Percentiles rank a stretch among this genome's conserved stretches.
These are phyloP conservation scores for Coelopa frigida DNA, from an alignment of 1,140 invertebrate genomes.

Conservation along the genomic window DNA sequence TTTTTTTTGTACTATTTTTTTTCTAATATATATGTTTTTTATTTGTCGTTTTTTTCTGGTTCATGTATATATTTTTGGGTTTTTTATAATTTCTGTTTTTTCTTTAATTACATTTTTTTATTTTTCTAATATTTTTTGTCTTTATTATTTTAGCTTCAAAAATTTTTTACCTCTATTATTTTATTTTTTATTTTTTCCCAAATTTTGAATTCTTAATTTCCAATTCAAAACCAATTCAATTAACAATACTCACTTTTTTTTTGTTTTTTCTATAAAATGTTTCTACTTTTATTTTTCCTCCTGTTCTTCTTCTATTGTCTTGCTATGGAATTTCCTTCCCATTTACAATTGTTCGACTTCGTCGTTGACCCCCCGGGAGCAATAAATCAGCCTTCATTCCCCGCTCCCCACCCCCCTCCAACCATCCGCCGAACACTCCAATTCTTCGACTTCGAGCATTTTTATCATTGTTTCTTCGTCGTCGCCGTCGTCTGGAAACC, in stretches of 20 bases:
- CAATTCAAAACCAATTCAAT: background rate
- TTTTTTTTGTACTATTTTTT: background rate
- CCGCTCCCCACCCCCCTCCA: no score
- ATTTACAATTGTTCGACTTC: no score
- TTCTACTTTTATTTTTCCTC: no score
- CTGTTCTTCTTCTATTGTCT: no score
- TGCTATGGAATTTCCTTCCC: no score
- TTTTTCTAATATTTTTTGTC: background rate
- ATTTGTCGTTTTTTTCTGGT: background rate
- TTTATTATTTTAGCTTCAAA: background rate
- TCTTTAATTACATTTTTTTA: background rate
- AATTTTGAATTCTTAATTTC: background rate
- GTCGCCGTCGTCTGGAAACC: no score
- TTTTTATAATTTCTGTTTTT: background rate
- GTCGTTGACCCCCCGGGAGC: background rate
- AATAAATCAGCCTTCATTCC: background rate
- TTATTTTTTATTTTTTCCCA: background rate
- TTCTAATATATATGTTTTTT: background rate
- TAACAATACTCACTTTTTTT: background rate
- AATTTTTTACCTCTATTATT: background rate
- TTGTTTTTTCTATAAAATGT: background rate
- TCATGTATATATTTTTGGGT: background rate
- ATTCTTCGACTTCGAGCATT: no score
- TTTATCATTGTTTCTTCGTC: no score
- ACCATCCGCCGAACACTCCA: no score